Percentiles rank a stretch among this genome's conserved stretches.
Evolutionary conservation across 2,888 invertebrate genomes (phyloP).

Genomic region (Ochropleura plecta): DNA sequence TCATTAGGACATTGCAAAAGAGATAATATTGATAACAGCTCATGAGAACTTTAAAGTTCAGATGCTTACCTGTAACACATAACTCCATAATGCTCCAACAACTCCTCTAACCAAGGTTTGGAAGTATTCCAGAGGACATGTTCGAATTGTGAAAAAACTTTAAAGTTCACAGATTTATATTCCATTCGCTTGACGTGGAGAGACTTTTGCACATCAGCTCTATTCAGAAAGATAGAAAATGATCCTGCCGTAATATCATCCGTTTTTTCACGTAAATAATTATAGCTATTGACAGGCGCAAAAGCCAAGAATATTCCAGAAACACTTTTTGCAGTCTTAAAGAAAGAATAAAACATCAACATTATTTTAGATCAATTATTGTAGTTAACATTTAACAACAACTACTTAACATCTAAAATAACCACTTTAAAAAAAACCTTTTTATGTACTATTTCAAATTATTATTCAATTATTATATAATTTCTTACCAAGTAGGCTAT

Average conservation of each 20-base stretch:
- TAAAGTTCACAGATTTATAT: no score
- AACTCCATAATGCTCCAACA: slow-evolving; percentile 60
- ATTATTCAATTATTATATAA: no score
- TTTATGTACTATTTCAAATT: no score
- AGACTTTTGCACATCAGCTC: slow-evolving; percentile 39
- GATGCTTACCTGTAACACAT: slow-evolving; percentile 47
- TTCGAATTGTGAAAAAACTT: no score
- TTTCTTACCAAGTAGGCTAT: no score
- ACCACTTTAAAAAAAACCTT: no score
- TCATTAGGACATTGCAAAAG: no score
- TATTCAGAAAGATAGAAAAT: slow-evolving; percentile 36
- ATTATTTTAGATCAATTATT: no score
- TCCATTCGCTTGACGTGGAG: slow-evolving; percentile 46
- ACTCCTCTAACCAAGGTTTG: slow-evolving; percentile 62
- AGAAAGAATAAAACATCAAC: background rate
- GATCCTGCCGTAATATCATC: no score
- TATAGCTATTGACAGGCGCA: background rate
- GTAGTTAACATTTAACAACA: no score
- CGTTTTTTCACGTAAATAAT: slow-evolving; percentile 10
- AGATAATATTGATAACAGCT: no score
- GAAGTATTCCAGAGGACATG: slow-evolving; percentile 13
- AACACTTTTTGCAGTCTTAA: fast-evolving
- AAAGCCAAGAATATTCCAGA: fast-evolving
- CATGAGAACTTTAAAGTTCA: background rate
- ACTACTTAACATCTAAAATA: no score